Evolutionary conservation across 2,797 vertebrate genomes (phyloP), one percentile per base, ranked within the genome.

Genomic region (Myotis vivesi): DNA sequence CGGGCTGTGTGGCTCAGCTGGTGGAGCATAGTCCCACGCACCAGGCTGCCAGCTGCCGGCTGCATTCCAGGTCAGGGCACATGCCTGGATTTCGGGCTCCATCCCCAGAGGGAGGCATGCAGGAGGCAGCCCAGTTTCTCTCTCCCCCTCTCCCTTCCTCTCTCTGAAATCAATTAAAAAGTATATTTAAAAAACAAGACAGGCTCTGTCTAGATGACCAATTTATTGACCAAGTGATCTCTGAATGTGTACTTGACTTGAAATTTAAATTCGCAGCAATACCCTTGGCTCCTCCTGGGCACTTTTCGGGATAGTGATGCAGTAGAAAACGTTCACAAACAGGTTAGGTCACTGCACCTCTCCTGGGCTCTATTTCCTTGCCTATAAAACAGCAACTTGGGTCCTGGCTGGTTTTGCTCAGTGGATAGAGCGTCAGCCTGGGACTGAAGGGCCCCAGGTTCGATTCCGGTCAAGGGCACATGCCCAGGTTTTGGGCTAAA

Each of bases 211-310:
- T 81, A 36, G 86, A 83, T 44, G 73, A 62, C 59, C 41, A 55
- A 36, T 36, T 57, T 87, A 57, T 19, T 66, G 83, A 73, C 55
- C 62, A 90, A 77, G 5, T 64, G 53, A 81, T 64, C 38, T 59
- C 28, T 53, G 28, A 72, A 85, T 81, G 16, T 79, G 38, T 77
- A 72, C 13, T 89, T 83, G 90, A 72, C 13, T 89, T 83, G 90
- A 91, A 82, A 84, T 53, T 73, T 68, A 87, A 90, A 76, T 92
- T 92, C 20, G 38, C 8, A 10, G 68, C 76, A 79, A 86, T 64
- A 38, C 8, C n/a, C 64, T 83, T 44, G 44, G 72, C 51, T 77
- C 71, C 15, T 84, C 57, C 85, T 71, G 36, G 87, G 81, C 41
- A 91, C 30, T 64, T 85, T 76, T 64, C 17, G 51, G 90, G 64